These are phyloP conservation scores for Glossosoma conforme DNA, from an alignment of 1,140 invertebrate genomes.

Conservation along the genomic window DNA sequence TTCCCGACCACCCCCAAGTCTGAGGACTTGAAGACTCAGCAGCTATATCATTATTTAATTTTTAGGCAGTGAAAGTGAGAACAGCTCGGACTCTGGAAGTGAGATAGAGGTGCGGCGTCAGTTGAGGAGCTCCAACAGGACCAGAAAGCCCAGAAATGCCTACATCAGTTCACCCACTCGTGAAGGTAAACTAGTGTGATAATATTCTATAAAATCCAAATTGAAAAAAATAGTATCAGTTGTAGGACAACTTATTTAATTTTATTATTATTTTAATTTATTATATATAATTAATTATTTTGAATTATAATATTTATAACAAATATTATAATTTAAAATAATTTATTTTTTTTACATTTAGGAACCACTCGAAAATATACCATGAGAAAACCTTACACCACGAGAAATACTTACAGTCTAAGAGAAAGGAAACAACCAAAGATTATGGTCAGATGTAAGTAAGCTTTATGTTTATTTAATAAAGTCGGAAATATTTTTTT, in stretches of 20 bases:
- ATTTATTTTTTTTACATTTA: slow-evolving; percentile 12
- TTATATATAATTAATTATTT: neutral
- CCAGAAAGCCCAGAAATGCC: slow-evolving; percentile 41
- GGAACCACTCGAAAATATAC: slow-evolving; percentile 24
- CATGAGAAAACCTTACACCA: slow-evolving; percentile 30
- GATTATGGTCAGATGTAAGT: slow-evolving; percentile 31
- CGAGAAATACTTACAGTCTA: slow-evolving; percentile 47
- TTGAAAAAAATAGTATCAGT: neutral
- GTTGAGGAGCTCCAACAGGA: slow-evolving; percentile 44
- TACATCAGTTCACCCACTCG: slow-evolving; percentile 43
- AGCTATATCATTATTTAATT: slow-evolving; percentile 10
- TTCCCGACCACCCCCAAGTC: too few relatives aligned
- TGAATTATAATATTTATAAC: neutral
- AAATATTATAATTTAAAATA: neutral
- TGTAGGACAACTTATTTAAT: neutral
- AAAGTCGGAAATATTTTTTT: too few relatives aligned
- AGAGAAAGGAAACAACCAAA: slow-evolving; percentile 49
- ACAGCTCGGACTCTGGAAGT: slow-evolving; percentile 43
- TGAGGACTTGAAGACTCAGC: too few relatives aligned
- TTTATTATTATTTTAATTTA: neutral
- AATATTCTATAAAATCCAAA: neutral
- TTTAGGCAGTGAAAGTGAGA: slow-evolving; percentile 28
- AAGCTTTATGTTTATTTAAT: too few relatives aligned
- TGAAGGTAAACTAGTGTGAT: slow-evolving; percentile 28
- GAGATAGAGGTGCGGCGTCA: slow-evolving; percentile 37